Evolutionary conservation across 2,888 invertebrate species (phyloP).

Genomic region (Caenorhabditis drosophilae): DNA sequence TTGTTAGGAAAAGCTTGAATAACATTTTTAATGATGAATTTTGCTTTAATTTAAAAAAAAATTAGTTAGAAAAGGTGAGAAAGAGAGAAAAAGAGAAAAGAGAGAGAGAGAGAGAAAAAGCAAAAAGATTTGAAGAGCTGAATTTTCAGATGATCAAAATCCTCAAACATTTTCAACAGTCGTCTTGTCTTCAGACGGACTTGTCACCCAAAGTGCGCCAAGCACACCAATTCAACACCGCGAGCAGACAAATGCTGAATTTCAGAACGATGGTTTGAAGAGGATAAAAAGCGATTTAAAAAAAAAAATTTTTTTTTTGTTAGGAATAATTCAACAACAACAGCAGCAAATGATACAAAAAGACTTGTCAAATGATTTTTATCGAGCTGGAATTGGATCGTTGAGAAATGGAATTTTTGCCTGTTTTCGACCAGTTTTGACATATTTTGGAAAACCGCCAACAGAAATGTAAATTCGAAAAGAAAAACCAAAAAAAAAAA

Average conservation of each 20-base stretch:
- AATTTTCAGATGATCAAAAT: background rate
- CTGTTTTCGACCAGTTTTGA: conserved; percentile 45
- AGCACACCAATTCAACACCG: conserved; percentile 42
- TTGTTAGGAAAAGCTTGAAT: no score
- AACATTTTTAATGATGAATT: no score
- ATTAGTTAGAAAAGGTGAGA: no score
- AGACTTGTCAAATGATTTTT: conserved; percentile 10
- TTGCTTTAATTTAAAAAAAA: no score
- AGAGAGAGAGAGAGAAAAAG: no score
- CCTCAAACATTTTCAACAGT: conserved; percentile 26
- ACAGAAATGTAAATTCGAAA: conserved; percentile 28
- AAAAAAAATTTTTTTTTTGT: background rate
- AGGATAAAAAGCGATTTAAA: background rate
- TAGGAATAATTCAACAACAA: background rate
- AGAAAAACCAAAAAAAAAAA: no score
- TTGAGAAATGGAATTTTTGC: conserved; percentile 34
- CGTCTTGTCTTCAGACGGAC: conserved; percentile 21
- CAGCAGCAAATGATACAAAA: background rate
- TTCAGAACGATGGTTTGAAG: conserved; percentile 9
- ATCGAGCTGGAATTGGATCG: conserved; percentile 24
- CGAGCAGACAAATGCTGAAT: conserved; percentile 27
- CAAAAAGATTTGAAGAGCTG: no score
- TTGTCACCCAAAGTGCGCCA: conserved; percentile 43
- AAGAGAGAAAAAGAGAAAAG: no score
- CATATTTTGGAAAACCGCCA: conserved; percentile 35